Conservation (phyloP, 2,113 vertebrate species). For the Calidris pugnax region DNA sequence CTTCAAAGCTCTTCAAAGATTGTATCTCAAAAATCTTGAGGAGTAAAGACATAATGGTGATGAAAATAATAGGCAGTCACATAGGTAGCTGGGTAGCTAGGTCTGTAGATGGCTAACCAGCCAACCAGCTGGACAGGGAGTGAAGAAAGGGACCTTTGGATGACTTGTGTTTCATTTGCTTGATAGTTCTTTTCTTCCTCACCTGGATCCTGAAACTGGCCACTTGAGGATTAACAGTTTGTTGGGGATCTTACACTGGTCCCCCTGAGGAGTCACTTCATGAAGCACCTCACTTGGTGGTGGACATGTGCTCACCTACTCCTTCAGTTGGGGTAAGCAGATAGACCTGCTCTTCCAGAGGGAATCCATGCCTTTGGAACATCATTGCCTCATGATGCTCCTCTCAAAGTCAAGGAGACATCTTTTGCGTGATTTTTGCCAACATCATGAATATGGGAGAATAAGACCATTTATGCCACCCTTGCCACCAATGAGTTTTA, state of each 20-base stretch:
- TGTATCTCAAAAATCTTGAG: background rate
- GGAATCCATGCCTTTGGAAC: background rate
- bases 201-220: background rate
- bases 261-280: background rate
- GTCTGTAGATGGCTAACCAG: background rate
- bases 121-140: background rate
- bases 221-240: background rate
- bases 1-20: background rate
- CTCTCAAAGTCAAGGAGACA: background rate
- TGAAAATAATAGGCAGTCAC: background rate
- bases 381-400: background rate
- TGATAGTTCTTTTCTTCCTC: background rate
- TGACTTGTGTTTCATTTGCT: background rate
- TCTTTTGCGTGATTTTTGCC: background rate
- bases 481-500: background rate
- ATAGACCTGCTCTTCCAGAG: background rate
- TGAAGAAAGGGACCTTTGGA: background rate
- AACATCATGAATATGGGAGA: background rate
- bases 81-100: background rate
- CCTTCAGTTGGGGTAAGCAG: background rate
- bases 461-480: background rate
- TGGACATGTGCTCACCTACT: fast-evolving
- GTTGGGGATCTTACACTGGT: background rate
- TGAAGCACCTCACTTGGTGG: background rate
- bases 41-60: background rate